phyloP scores from a whole-genome alignment of 2,888 invertebrate species.

The Dendrolimus pini region DNA sequence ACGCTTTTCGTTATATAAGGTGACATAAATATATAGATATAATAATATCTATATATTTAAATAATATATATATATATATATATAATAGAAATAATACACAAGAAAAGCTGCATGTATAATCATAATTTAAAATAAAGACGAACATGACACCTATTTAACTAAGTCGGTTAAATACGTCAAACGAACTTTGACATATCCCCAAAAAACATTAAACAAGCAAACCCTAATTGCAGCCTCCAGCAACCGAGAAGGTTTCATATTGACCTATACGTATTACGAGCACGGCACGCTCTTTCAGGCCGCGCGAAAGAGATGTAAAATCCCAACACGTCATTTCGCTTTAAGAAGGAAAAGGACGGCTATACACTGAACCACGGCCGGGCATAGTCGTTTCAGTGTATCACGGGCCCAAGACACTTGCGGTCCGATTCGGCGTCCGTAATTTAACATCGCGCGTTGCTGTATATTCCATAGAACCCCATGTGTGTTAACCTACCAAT shows the following conservation, averaged over 20 bases:
- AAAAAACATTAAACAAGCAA: conserved; percentile 22
- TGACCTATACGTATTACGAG: conserved; percentile 75
- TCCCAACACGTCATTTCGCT: conserved; percentile 19
- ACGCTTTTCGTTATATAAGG: no score
- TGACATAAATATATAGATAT: no score
- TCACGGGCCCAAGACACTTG: conserved; percentile 45
- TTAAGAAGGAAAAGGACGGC: conserved; percentile 36
- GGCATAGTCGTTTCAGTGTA: conserved; percentile 62
- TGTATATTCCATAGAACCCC: conserved; percentile 12
- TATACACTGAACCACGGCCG: conserved; percentile 43
- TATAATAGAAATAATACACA: no score
- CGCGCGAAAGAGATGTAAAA: conserved; percentile 42
- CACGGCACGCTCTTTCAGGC: conserved; percentile 63
- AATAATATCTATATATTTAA: no score
- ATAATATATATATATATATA: no score
- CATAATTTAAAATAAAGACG: no score
- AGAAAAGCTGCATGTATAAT: no score
- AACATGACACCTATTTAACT: no score
- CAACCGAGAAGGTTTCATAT: conserved; percentile 73
- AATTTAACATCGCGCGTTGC: conserved; percentile 27
- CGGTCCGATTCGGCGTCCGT: conserved; percentile 36
- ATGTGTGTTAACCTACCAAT: conserved; percentile 15
- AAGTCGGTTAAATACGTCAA: conserved; percentile 8
- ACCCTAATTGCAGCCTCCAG: conserved; percentile 73
- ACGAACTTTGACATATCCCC: conserved; percentile 8